Conservation (phyloP, 2,888 invertebrate species). For the Brenthis daphne region DNA sequence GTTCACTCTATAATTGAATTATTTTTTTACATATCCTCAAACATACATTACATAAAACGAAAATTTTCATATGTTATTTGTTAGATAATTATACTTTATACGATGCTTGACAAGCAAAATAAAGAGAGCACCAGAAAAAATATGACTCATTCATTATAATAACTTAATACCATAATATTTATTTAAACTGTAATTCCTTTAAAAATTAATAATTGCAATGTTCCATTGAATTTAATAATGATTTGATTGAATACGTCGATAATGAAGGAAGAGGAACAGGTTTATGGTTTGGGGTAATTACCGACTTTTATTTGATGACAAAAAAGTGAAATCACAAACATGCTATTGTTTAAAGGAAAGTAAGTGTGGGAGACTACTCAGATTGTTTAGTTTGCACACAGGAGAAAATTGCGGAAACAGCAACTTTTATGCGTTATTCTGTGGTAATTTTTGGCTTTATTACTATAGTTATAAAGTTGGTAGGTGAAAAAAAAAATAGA, state of each 20-base stretch:
- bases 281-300: constrained; percentile 63
- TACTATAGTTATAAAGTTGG: background rate
- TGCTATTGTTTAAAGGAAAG: constrained; percentile 71
- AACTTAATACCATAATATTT: background rate
- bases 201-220: background rate
- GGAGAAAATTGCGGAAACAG: constrained; percentile 65
- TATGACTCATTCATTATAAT: background rate
- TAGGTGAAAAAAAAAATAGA: background rate
- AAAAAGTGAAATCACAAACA: constrained; percentile 78
- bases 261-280: constrained; percentile 58
- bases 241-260: constrained; percentile 15
- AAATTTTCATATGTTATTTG: too few relatives aligned
- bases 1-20: background rate
- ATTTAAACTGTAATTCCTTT: background rate
- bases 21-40: too few relatives aligned
- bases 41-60: too few relatives aligned
- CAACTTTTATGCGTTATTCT: constrained; percentile 27
- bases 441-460: constrained; percentile 22
- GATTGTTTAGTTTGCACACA: constrained; percentile 50
- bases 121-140: too few relatives aligned
- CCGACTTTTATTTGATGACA: constrained; percentile 62
- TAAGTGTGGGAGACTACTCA: constrained; percentile 66
- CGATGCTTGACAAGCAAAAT: too few relatives aligned
- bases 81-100: too few relatives aligned
- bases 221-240: constrained; percentile 10